These are phyloP conservation scores for Temnothorax longispinosus DNA, from an alignment of 1,140 invertebrate genomes.

Conservation along the genomic window DNA sequence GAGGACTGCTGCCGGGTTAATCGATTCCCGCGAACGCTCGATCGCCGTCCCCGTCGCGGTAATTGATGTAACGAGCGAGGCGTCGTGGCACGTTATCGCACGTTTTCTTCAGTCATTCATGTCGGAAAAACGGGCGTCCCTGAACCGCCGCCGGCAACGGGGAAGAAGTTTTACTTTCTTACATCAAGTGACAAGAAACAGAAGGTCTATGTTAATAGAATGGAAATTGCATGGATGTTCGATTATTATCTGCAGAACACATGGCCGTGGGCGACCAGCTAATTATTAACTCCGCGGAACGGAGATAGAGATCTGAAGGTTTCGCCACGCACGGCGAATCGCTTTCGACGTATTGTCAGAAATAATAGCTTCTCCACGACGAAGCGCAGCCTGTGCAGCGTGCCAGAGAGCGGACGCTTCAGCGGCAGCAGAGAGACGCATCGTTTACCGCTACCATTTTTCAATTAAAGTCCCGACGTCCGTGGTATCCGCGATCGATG, in stretches of 20 bases:
- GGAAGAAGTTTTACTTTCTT: conserved; percentile 1
- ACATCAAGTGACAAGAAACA: background rate
- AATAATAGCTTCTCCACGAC: background rate
- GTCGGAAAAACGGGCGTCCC: conserved; percentile 4
- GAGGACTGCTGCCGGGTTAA: background rate
- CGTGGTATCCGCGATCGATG: conserved; percentile 19
- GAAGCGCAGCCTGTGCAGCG: background rate
- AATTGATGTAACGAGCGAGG: conserved; percentile 18
- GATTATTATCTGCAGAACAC: conserved; percentile 4
- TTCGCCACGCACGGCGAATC: background rate
- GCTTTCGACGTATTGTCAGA: background rate
- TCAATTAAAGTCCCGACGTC: conserved; percentile 39
- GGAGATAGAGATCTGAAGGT: conserved; percentile 29
- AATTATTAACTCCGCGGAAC: conserved; percentile 9
- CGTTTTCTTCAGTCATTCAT: background rate
- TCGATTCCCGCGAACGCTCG: conserved; percentile 4
- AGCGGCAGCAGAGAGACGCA: background rate
- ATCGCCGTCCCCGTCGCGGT: background rate
- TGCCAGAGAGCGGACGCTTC: background rate
- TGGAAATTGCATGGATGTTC: conserved; percentile 19
- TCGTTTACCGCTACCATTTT: conserved; percentile 12
- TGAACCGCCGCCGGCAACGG: background rate
- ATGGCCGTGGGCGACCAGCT: background rate
- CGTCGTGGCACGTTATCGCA: background rate
- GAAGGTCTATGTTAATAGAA: conserved; percentile 24